Base-by-base conservation (phyloP, 1,140 invertebrate genomes). In the Lycorma delicatula region DNA sequence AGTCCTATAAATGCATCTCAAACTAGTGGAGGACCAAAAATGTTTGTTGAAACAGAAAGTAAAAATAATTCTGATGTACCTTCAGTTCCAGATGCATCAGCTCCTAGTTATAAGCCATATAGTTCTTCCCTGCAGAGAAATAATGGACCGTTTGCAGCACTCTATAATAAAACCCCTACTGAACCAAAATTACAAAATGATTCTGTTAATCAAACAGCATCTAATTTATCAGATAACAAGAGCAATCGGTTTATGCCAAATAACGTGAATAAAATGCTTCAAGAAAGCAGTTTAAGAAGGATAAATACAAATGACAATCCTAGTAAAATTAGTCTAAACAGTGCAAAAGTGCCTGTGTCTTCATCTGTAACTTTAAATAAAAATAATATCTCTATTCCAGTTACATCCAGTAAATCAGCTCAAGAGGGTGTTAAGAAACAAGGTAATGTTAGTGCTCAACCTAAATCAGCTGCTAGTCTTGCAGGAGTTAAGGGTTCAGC, bases 1-100 rank as follows among this genome's bases (percentile, higher is more conserved):
- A 78, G 82, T 63, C 84, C 86, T 0, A 81, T 84, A 6, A 78
- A 81, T 54, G 53, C 53, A 11, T 49, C 51, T 13, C 38, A 56
- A 44, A 54, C 54, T 41, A 54, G 38, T 56, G 28, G 31, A 13
- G 7, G 41, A 49, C 27, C 46, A 20, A 59, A 44, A 20, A 52
- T 31, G n/a, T 44, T 50, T 51, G 46, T 54, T 23, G 68, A 62
- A 60, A 54, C 66, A 38, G 54, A 51, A 25, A 23, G 48, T 29
- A n/a, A 50, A 65, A 38, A 66, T 49, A 1, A n/a, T 25, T 20
- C 18, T 25, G 18, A 29, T 28, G 41, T 5, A 46, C 27, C 48
- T 23, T 16, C 38, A 28, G 31, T 62, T 28, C 56, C 60, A 25
- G 60, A 59, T 27, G 31, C 29, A 16, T 38, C 51, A 51, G 60